Percentiles rank a stretch among this genome's conserved stretches.
Evolutionary conservation across 1,140 invertebrate species (phyloP).

Genomic region (Elymnias hypermnestra): DNA sequence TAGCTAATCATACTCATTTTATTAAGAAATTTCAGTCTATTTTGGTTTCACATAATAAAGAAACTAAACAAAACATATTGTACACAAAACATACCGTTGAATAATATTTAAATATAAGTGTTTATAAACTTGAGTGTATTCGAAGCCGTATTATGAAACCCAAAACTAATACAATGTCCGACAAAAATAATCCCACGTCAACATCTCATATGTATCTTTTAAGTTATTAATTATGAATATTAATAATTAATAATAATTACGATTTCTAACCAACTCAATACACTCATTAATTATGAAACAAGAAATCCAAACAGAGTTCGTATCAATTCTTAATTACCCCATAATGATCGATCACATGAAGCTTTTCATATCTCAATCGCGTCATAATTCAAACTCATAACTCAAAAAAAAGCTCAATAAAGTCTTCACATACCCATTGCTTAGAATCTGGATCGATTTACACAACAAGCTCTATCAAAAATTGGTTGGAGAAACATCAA

Average conservation of each 20-base stretch:
- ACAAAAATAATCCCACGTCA: no score
- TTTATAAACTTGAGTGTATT: no score
- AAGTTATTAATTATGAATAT: no score
- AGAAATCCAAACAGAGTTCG: slow-evolving; percentile 10
- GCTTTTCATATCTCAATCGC: slow-evolving; percentile 37
- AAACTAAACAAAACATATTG: no score
- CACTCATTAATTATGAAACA: slow-evolving; percentile 21
- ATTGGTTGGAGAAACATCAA: slow-evolving; percentile 47
- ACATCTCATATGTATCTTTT: no score
- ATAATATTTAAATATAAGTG: no score
- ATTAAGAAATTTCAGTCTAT: no score
- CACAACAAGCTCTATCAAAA: slow-evolving; percentile 54
- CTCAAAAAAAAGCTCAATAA: slow-evolving; percentile 49
- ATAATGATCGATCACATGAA: slow-evolving; percentile 16
- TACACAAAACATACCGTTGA: no score
- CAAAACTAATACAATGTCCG: no score
- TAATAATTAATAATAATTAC: slow-evolving; percentile 8
- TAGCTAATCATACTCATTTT: no score
- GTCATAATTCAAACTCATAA: slow-evolving; percentile 43
- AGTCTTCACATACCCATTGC: slow-evolving; percentile 36
- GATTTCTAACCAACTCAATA: slow-evolving; percentile 6
- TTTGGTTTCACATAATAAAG: no score
- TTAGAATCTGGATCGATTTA: slow-evolving; percentile 43
- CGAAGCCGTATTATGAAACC: no score
- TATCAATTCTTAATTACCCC: slow-evolving; percentile 15